Base-by-base conservation (phyloP, 2,888 invertebrate species). In the Scaeva pyrastri region DNA sequence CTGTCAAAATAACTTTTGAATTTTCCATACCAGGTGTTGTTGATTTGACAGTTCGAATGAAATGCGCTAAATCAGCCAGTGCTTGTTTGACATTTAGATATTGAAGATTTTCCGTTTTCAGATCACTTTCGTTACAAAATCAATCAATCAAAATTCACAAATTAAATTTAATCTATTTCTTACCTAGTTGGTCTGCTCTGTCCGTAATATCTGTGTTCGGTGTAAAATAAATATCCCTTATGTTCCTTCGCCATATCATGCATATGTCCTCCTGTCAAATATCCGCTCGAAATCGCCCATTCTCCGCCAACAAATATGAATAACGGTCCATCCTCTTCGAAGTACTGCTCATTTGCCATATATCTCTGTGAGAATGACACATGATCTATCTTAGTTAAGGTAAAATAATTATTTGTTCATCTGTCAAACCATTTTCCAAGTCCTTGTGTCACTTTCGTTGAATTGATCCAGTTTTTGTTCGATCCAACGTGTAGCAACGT, bases 171-270 rank as follows among this genome's bases (percentile, higher is more conserved):
- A 50, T 21, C n/a, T 23, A 14, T 6, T 60, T 80, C 94, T 93
- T 91, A 97, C 97, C 89, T 89, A 19, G 95, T 95, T 0, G 97
- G 97, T 82, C 93, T 94, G 87, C 96, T 97, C 73, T 94, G 89
- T 1, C 97, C 97, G 90, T 97, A 97, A 91, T 94, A 97, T 88
- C 97, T 94, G 91, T 97, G 97, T 90, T 97, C 97, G 0, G 97
- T 95, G 88, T 95, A 95, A 90, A 96, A 95, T 89, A 96, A 92
- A 5, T 94, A 94, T 0, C 95, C 97, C 1, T 93, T 92, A 86
- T 95, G 93, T 23, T 92, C 89, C 68, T 91, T 89, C 0, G 95
- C 96, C 90, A 95, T 92, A 60, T 95, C 94, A 78, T 94, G 93
- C 88, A 96, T 94, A 75, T 95, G 93, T 0, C 97, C 96, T 0